phyloP scores from a whole-genome alignment of 2,888 invertebrate genomes.

The Catonia carolina region DNA sequence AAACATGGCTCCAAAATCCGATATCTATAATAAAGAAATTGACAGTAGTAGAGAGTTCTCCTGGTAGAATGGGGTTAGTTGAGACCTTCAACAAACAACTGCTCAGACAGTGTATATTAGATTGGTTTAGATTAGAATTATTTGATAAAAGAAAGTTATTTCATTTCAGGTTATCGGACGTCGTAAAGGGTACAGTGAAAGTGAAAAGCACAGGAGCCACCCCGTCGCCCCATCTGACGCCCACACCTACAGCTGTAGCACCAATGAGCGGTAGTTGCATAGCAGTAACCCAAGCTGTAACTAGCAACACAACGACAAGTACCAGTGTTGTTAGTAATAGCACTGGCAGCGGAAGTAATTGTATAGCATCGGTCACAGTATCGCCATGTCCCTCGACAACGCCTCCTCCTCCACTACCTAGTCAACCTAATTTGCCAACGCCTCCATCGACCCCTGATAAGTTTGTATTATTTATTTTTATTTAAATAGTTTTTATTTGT shows the following conservation, averaged over 20 bases:
- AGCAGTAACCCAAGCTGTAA: not conserved
- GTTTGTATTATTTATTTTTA: conserved; percentile 41
- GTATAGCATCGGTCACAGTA: not conserved
- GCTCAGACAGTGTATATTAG: too few species aligned
- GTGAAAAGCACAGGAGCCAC: conserved; percentile 5
- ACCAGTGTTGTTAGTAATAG: conserved; percentile 32
- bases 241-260: not conserved
- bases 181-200: conserved; percentile 67
- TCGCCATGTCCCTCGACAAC: conserved; percentile 12
- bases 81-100: too few species aligned
- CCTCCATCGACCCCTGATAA: conserved; percentile 57
- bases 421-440: conserved; percentile 42
- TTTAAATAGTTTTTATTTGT: too few species aligned
- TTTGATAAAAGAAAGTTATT: too few species aligned
- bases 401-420: conserved; percentile 25
- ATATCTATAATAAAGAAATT: too few species aligned
- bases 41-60: too few species aligned
- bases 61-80: too few species aligned
- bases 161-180: conserved; percentile 59
- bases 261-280: not conserved
- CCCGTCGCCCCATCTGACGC: not conserved
- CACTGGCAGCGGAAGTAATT: conserved; percentile 1
- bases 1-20: too few species aligned
- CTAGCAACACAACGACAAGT: conserved; percentile 39
- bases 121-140: too few species aligned